Evolutionary conservation across 2,888 invertebrate species (phyloP).

Genomic region (Latrodectus elegans): DNA sequence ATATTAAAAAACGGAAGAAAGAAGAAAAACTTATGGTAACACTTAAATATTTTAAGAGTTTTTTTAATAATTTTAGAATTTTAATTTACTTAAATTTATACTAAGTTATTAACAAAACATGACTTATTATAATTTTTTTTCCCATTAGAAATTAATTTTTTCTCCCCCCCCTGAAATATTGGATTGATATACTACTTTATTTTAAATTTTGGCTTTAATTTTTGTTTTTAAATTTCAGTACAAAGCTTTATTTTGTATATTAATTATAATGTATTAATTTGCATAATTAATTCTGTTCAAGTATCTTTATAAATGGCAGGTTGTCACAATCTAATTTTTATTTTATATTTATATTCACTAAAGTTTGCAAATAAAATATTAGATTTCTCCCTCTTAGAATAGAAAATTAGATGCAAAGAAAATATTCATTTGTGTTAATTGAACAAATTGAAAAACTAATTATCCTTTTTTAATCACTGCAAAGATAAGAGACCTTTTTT

Average conservation of each 20-base stretch:
- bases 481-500: conserved; percentile 39
- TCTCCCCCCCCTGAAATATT: too few relatives aligned
- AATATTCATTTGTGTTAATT: conserved; percentile 66
- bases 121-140: neutral
- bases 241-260: too few relatives aligned
- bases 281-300: too few relatives aligned
- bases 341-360: too few relatives aligned
- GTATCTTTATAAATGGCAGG: too few relatives aligned
- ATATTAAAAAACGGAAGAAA: conserved; percentile 68
- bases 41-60: neutral
- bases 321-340: too few relatives aligned
- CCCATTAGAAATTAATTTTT: neutral
- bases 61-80: neutral
- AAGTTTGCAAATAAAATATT: too few relatives aligned
- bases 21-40: conserved; percentile 68
- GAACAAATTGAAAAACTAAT: conserved; percentile 67
- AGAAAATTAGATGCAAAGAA: conserved; percentile 47
- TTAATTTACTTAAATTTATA: neutral
- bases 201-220: too few relatives aligned
- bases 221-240: too few relatives aligned
- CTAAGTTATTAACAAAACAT: neutral
- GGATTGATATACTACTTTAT: too few relatives aligned
- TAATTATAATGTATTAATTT: too few relatives aligned
- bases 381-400: neutral
- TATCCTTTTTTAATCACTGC: conserved; percentile 56